Evolutionary conservation across 2,113 vertebrate genomes (phyloP).

Genomic region (Gallinago undulata): DNA sequence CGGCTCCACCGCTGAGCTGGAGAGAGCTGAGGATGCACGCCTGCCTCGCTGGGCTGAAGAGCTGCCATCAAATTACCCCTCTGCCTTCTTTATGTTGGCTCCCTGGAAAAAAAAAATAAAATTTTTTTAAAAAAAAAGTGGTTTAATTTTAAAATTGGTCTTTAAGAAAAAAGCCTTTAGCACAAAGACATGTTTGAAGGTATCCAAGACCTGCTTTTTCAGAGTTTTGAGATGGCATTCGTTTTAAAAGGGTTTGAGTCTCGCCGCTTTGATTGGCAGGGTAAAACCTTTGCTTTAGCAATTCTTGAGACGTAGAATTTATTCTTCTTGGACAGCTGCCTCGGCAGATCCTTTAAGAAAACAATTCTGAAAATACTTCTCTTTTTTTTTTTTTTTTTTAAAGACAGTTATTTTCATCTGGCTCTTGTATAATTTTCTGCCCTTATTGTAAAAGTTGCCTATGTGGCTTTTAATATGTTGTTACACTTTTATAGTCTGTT

Average conservation of each 20-base stretch:
- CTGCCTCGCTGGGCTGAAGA: background rate
- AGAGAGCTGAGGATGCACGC: background rate
- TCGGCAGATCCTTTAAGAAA: background rate
- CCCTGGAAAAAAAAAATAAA: background rate
- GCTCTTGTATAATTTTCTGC: background rate
- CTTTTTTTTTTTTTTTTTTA: background rate
- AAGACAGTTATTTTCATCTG: background rate
- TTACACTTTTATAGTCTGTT: background rate
- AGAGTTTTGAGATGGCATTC: background rate
- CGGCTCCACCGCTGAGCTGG: accelerated
- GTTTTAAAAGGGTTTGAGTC: background rate
- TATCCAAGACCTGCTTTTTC: background rate
- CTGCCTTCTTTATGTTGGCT: background rate
- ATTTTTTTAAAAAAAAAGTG: no score
- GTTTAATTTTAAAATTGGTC: background rate
- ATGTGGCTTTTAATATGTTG: background rate
- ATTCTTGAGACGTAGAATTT: background rate
- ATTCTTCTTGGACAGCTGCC: background rate
- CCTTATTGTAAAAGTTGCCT: background rate
- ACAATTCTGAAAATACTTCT: background rate
- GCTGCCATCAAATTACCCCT: background rate
- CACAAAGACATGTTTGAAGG: background rate
- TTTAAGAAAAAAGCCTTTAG: background rate
- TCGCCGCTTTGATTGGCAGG: background rate
- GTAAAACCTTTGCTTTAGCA: background rate